Evolutionary conservation across 2,797 vertebrate species (phyloP), one percentile per base, ranked within the genome.

Genomic region (Malurus splendens): DNA sequence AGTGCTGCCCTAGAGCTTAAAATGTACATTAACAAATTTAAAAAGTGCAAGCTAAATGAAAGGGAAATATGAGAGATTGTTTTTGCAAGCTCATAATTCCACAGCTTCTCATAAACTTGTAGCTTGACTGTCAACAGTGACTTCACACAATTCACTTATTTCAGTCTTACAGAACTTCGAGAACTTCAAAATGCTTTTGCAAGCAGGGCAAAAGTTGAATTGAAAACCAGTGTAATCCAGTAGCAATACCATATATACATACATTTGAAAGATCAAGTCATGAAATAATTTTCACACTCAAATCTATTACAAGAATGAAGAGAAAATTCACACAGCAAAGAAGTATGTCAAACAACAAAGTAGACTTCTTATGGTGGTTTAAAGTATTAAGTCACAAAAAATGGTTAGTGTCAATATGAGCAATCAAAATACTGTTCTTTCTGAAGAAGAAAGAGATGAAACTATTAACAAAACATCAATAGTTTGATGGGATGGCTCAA

Each of bases 401-500:
- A 61, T 4, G 10, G 19, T 54, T 55, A 68, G 32, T 48, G 36
- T 73, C 54, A 86, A 51, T 48, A 90, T 71, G 30, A 87, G 17
- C 39, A 83, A 60, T 60, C 68, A 55, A 75, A 81, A 83, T 64
- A 80, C 32, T 86, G 22, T 81, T 92, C 51, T 22, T 90, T 75
- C 72, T 66, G 15, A 87, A 76, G 67, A 51, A 81, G 86, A 73
- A 86, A 36, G 61, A 18, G 11, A 39, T 27, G 5, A 73, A 91
- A 38, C 48, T 86, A 47, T 74, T 57, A 87, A 50, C 75, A 50
- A 67, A 82, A 65, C 45, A 92, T 82, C 57, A 88, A 0, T 52
- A 91, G 45, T 51, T 59, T 41, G 62, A 78, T 64, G 72, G n/a
- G 78, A 33, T 85, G 75, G 77, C 86, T 95, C 87, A 78, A 90